Evolutionary conservation across 2,113 vertebrate species (phyloP), one percentile per base, ranked within the genome.

Genomic region (Sinocyclocheilus anophthalmus): DNA sequence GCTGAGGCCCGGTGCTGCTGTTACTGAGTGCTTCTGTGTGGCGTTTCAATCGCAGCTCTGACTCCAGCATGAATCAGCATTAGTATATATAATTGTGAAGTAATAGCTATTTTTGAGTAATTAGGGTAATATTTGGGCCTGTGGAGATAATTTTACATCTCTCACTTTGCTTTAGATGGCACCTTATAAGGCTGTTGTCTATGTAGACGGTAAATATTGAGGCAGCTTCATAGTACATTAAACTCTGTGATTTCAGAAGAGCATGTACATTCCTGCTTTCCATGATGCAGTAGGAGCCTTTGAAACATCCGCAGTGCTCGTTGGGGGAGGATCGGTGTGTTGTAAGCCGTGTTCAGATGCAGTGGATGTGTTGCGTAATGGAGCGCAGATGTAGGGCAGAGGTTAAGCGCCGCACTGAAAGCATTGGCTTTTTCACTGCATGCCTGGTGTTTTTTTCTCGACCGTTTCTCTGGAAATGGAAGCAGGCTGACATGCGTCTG

Each of bases 311-410:
- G 30, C 30, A 33, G 2, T 30, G 30, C 30, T 33, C 30, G 30
- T 33, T 33, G 30, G 30, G 30, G 30, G 30, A 33, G 30, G 30
- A 33, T 33, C 39, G 45, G 10, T 12, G 45, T 48, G 45, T 3
- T 48, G 9, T 3, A 48, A 2, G 45, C 12, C 11, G 10, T 65
- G 72, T 48, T 76, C 73, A 7, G 22, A 63, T 80, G 78, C 37
- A n/a, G 78, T 48, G 59, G 13, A 11, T 45, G 80, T 91, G 80
- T 91, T 91, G 87, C 55, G 22, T 92, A 92, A 93, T 93, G 86
- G 89, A 87, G 90, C 85, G 76, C 91, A 92, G 91, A 92, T 93
- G 89, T 87, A 87, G 82, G 83, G 12, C 61, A 69, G 39, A 42
- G 33, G 81, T 65, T 83, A 87, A 89, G 88, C 69, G 10, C 53